Evolutionary conservation across 1,140 invertebrate species (phyloP), one percentile per base, ranked within the genome.

Genomic region (Pararge aegeria): DNA sequence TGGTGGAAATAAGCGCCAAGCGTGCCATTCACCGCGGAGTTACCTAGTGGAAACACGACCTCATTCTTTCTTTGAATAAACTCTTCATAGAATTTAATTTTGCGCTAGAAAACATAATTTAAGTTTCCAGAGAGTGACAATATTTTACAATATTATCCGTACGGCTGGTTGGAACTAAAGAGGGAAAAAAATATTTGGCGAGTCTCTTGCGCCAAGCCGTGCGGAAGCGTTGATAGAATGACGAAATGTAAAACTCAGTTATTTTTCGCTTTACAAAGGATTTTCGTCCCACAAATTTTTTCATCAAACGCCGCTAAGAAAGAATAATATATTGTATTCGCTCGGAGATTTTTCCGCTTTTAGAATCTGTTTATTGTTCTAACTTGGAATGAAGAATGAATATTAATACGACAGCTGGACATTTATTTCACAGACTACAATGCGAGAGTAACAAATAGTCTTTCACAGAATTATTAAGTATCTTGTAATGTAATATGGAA

Each of bases 241-340:
- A 29, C 46, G 46, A 49, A 49, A 49, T 49, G 46, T 49, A 49
- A 49, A 49, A 49, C 21, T 29, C 12, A 46, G 18, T 46, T 46
- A 21, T 46, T 46, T 42, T 46, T 46, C 44, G 44, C 44, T 46
- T 46, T 46, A 46, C 44, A 46, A 46, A 46, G 44, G 44, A 46
- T 46, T 46, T 46, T 46, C 20, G 44, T 20, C 44, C 18, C 44
- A 42, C 38, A 42, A 46, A 46, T 46, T 46, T 46, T 42, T 46
- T 46, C 44, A 46, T 46, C 44, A 46, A n/a, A 46, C 44, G 44
- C 44, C 15, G 38, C 38, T 42, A 42, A 42, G 38, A 18, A 42
- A 18, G 16, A 34, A 34, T 34, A 34, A 34, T 34, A 18, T 42
- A 42, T 42, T 42, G 38, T 42, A 18, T 42, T 16, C 16, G 16